A percentile compares a stretch with the other conserved stretches of the same genome.
These are phyloP conservation scores for Andrena bicolor DNA, from an alignment of 2,888 invertebrate species.

Conservation along the genomic window DNA sequence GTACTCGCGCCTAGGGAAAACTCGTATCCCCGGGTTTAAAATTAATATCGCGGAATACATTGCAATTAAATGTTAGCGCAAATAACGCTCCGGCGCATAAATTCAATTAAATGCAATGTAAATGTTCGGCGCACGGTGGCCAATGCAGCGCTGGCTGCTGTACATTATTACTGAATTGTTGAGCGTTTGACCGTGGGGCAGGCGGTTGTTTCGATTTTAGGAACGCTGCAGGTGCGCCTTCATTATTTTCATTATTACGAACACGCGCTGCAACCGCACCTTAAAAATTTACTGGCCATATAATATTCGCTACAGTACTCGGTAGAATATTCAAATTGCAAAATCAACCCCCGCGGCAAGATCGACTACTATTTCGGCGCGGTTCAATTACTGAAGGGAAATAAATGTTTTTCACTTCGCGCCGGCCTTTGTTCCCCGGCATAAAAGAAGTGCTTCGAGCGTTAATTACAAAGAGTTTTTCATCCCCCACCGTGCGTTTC, in stretches of 20 bases:
- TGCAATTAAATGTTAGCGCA: slow-evolving; percentile 67
- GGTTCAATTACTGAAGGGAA: slow-evolving; percentile 72
- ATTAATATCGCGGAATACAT: slow-evolving; percentile 62
- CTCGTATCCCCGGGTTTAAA: slow-evolving; percentile 38
- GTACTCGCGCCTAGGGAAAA: background rate
- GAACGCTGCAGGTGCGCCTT: slow-evolving; percentile 65
- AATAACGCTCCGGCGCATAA: slow-evolving; percentile 64
- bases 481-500: slow-evolving; percentile 68
- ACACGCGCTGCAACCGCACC: slow-evolving; percentile 63
- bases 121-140: slow-evolving; percentile 61
- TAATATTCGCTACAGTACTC: slow-evolving; percentile 68
- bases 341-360: slow-evolving; percentile 68
- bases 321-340: slow-evolving; percentile 74
- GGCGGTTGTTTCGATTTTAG: slow-evolving; percentile 65
- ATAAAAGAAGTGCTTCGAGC: slow-evolving; percentile 61
- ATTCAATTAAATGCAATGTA: slow-evolving; percentile 75
- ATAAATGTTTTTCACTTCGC: slow-evolving; percentile 63
- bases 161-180: slow-evolving; percentile 71
- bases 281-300: slow-evolving; percentile 71
- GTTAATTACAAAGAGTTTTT: slow-evolving; percentile 80
- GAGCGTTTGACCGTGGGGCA: slow-evolving; percentile 58
- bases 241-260: slow-evolving; percentile 72
- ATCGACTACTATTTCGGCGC: slow-evolving; percentile 76
- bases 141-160: slow-evolving; percentile 41
- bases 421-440: slow-evolving; percentile 27